A percentile compares a stretch with the other conserved stretches of the same genome.
Evolutionary conservation across 2,797 vertebrate species (phyloP).

Genomic region (Chiloscyllium punctatum): DNA sequence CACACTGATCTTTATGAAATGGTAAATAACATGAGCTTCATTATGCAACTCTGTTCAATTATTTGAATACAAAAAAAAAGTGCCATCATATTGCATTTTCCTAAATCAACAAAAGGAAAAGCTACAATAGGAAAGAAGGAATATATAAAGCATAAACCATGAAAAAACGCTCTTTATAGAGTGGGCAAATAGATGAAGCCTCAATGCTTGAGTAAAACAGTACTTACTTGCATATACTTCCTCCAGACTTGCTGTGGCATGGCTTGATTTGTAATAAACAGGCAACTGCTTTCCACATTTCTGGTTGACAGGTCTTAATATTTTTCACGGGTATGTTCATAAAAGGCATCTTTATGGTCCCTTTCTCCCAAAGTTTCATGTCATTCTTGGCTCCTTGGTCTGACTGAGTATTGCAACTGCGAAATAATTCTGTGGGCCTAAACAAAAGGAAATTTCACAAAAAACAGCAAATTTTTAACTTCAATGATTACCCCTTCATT

Average conservation of each 20-base stretch:
- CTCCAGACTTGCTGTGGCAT: constrained; percentile 90
- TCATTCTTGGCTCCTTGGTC: constrained; percentile 97
- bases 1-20: not conserved
- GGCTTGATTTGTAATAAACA: constrained; percentile 96
- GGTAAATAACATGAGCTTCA: not conserved
- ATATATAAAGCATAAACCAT: not conserved
- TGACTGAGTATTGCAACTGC: constrained; percentile 91
- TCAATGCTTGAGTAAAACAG: not conserved
- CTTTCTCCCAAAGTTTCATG: constrained; percentile 96
- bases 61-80: not conserved
- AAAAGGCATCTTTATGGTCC: constrained; percentile 95
- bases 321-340: constrained; percentile 96
- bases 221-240: constrained; percentile 94
- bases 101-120: not conserved
- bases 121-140: not conserved
- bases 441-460: constrained; percentile 42
- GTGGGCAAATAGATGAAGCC: too few species aligned
- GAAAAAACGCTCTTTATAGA: not conserved
- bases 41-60: not conserved
- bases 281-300: constrained; percentile 96
- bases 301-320: constrained; percentile 86
- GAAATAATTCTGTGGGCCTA: constrained; percentile 94
- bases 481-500: not conserved
- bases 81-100: not conserved
- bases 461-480: not conserved